Conservation (phyloP, 1,140 invertebrate species). For the Pissodes strobi region DNA sequence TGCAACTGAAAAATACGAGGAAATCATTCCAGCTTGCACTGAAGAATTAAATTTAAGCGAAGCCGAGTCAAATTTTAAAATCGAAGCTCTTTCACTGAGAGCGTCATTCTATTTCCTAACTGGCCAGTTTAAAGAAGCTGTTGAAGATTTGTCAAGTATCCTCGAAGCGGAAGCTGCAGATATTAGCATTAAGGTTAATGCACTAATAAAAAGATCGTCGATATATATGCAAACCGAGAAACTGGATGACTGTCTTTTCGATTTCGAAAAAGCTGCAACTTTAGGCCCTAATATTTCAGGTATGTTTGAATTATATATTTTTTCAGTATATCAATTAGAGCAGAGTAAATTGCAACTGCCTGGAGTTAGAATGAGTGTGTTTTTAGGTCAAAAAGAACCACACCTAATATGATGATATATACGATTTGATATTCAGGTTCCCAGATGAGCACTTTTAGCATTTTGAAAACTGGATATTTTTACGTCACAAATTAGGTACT, state of each 20-base stretch:
- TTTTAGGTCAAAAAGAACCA: no score
- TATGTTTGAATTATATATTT: constrained; percentile 47
- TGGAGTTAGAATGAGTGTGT: no score
- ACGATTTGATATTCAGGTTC: no score
- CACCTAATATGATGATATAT: no score
- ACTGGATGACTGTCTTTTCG: constrained; percentile 71
- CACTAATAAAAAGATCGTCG: constrained; percentile 87
- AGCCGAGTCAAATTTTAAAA: constrained; percentile 58
- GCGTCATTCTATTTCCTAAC: constrained; percentile 82
- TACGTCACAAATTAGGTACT: no score
- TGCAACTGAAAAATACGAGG: constrained; percentile 73
- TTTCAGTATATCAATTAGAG: no score
- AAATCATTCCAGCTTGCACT: constrained; percentile 77
- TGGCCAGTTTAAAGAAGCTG: constrained; percentile 71
- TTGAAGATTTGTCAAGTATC: constrained; percentile 70
- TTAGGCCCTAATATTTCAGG: constrained; percentile 81
- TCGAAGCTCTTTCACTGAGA: constrained; percentile 75
- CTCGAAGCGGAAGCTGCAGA: constrained; percentile 64
- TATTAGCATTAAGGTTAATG: constrained; percentile 75
- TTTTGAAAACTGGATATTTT: no score
- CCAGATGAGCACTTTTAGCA: no score
- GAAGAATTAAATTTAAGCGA: constrained; percentile 76
- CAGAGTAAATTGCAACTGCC: no score
- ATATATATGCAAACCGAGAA: constrained; percentile 80
- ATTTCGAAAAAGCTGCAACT: constrained; percentile 76